Percentiles rank a stretch among this genome's conserved stretches.
phyloP scores from a whole-genome alignment of 2,797 vertebrate species.

The Fundulus diaphanus region DNA sequence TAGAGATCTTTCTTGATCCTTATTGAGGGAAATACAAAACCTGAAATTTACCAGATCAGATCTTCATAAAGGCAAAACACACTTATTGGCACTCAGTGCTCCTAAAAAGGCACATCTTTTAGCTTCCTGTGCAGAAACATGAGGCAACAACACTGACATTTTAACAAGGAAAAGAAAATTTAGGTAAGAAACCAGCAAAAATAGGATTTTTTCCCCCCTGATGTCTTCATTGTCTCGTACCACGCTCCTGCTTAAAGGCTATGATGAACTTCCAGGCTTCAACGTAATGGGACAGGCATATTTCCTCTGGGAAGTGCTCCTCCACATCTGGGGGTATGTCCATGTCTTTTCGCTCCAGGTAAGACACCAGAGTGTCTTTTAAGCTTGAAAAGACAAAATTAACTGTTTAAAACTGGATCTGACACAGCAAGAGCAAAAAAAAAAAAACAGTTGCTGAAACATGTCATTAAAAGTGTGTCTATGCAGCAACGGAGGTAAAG shows the following conservation, averaged over 20 bases:
- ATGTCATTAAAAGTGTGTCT: not conserved
- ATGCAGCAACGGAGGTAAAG: not conserved
- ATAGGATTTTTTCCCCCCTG: not conserved
- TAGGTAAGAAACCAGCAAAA: not conserved
- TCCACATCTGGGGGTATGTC: slow-evolving; percentile 79
- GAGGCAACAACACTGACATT: slow-evolving; percentile 2
- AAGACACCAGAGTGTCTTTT: slow-evolving; percentile 79
- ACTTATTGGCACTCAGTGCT: slow-evolving; percentile 19
- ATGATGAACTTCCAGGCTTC: slow-evolving; percentile 87
- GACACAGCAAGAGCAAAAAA: not conserved
- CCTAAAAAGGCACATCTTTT: slow-evolving; percentile 44
- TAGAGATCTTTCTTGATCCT: not conserved
- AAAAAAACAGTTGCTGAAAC: not conserved
- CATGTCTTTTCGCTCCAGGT: slow-evolving; percentile 83
- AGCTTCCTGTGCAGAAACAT: slow-evolving; percentile 13
- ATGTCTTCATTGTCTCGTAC: slow-evolving; percentile 55
- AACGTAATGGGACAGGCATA: slow-evolving; percentile 80
- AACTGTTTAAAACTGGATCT: slow-evolving; percentile 9
- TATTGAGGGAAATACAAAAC: slow-evolving; percentile 9
- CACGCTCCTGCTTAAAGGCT: slow-evolving; percentile 77
- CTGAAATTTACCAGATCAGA: not conserved
- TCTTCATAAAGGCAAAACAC: slow-evolving; percentile 9
- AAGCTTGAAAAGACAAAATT: slow-evolving; percentile 77
- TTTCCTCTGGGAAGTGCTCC: slow-evolving; percentile 81
- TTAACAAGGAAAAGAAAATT: slow-evolving; percentile 55